Conservation (phyloP, 2,888 invertebrate genomes). For the Caenorhabditis imperialis region DNA sequence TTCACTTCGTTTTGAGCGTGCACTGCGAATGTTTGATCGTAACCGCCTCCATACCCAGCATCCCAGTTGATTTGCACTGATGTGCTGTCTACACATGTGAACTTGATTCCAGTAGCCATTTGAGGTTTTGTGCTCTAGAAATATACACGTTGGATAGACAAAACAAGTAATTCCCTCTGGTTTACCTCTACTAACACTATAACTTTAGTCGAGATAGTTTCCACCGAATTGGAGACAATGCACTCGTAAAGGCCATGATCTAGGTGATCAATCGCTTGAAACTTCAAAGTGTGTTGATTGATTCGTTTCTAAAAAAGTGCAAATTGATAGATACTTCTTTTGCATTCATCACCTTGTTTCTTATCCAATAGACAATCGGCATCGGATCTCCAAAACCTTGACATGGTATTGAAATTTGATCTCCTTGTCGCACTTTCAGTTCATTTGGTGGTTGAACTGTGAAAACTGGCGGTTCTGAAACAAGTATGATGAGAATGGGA, state of each 20-base stretch:
- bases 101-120: conserved; percentile 48
- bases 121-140: conserved; percentile 68
- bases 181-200: conserved; percentile 67
- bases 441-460: conserved; percentile 66
- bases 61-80: conserved; percentile 61
- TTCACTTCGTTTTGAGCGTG: conserved; percentile 56
- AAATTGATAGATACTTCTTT: not conserved
- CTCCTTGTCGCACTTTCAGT: conserved; percentile 63
- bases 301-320: conserved; percentile 70
- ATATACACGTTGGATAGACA: too few relatives aligned
- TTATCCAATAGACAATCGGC: conserved; percentile 73
- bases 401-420: conserved; percentile 65
- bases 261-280: conserved; percentile 59
- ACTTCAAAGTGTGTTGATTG: conserved; percentile 54
- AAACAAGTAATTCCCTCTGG: not conserved
- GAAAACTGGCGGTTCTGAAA: conserved; percentile 69
- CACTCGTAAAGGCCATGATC: conserved; percentile 75
- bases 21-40: conserved; percentile 63
- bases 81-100: conserved; percentile 59
- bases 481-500: not conserved
- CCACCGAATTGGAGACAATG: conserved; percentile 69
- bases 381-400: conserved; percentile 75
- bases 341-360: conserved; percentile 61
- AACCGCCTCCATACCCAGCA: conserved; percentile 66
- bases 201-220: conserved; percentile 59